Base-by-base conservation (phyloP, 1,140 invertebrate genomes). In the Whitmania pigra region DNA sequence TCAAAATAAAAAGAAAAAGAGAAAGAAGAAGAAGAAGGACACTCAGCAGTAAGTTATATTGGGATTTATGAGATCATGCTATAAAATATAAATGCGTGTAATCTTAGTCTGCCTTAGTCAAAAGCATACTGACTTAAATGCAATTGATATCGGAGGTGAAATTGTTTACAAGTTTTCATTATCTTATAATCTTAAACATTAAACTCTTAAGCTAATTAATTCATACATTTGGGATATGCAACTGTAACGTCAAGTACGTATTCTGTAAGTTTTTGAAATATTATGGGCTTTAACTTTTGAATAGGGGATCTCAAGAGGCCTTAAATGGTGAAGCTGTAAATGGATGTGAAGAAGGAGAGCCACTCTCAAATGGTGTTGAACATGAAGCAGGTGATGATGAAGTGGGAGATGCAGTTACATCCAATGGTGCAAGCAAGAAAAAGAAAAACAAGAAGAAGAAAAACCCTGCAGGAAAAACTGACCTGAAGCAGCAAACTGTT, bases 401-500 rank as follows among this genome's bases (percentile, higher is more conserved):
- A 71, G 57, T 63, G 27, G 66, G 60, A 53, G 69, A 71, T 31
- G 29, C 20, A 63, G 22, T 20, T 25, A 20, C 22, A 63, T 15
- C 57, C 11, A 63, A 31, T 31, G 29, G 22, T 25, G 29, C 57
- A 63, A 63, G 57, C n/a, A 78, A 78, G 69, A 79, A 80, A 68
- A 79, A 80, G 73, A 80, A 80, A 74, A 81, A 81, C 74, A 82
- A 80, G 73, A 80, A 79, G 75, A 78, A 77, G 75, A 81, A 78
- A 75, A 31, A 22, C 22, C 22, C 57, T 22, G 57, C 57, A 22
- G 81, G 77, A 71, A 85, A 86, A 78, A 83, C 40, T 72, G 76
- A 71, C 53, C 29, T 60, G 4, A 84, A 84, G 63, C 82, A 84
- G 54, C 90, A 93, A 82, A 92, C 90, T 17, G 86, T 88, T 81